Evolutionary conservation across 2,888 invertebrate species (phyloP), one percentile per base, ranked within the genome.

Genomic region (Spatulosminthurus flaviceps): DNA sequence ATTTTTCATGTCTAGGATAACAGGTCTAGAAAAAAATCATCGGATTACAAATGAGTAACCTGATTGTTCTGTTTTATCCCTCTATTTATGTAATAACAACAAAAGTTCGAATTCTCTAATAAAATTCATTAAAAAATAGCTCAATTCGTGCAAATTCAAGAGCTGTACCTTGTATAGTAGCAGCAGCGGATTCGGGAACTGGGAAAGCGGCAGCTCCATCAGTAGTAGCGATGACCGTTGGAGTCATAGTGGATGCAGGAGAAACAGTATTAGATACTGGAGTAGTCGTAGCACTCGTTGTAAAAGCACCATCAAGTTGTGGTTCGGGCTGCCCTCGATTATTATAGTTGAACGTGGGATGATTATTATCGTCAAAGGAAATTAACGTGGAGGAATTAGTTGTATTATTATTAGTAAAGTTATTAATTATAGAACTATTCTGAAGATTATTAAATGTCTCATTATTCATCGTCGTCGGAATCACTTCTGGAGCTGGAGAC

Each of bases 351-450:
- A 67, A 28, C 16, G 26, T 67, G 9, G 29, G 69, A 13, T 77
- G 69, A 29, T 77, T 77, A n/a, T 26, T 28, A 78, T 78, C 78
- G 28, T 78, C 78, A 26, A 78, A 78, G 41, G 70, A 70, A 34
- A 78, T 78, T 72, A 78, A 26, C 19, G 78, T 78, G 19, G 77
- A 77, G 16, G 77, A 34, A 34, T 34, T 42, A n/a, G 76, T 77
- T 34, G 64, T 41, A 42, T 78, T 78, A 72, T 51, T 51, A 51
- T 78, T 78, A 72, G 71, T 72, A 61, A 78, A 78, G 72, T 70
- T 77, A 69, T 77, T 77, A 77, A 76, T 76, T 64, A 51, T 11
- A 51, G 78, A 72, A 72, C 72, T 78, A 78, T 78, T 78, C 24
- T 78, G 78, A 34, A 78, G 28, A 64, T 78, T 78, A 51, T 29